Evolutionary conservation across 2,888 invertebrate genomes (phyloP), one percentile per base, ranked within the genome.

Genomic region (Drosophila mimetica): DNA sequence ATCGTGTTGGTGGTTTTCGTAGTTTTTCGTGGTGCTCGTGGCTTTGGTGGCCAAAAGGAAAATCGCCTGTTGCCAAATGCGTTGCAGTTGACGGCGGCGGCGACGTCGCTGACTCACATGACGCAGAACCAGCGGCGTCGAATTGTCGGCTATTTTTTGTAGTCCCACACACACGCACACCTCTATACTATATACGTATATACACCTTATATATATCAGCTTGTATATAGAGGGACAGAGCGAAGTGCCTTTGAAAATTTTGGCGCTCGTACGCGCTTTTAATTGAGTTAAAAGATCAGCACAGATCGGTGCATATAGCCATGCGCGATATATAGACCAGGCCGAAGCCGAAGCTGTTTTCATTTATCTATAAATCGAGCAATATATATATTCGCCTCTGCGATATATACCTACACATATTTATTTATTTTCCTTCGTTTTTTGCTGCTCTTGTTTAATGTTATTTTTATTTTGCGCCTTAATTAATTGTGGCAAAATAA

Each of bases 401-500:
- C n/a, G n/a, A n/a, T n/a, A n/a, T n/a, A n/a, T n/a, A n/a, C n/a
- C n/a, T n/a, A n/a, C n/a, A 44, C 37, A 50, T 32, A 30, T 37
- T 50, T 69, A 71, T 71, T 69, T 67, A 70, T 71, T 37, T 44
- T 30, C 30, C 32, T 7, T 57, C 46, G 66, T 36, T 39, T 39
- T 61, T 32, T 47, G 34, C 30, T 50, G 55, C 42, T 57, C 51
- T 69, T 48, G 47, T 54, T 60, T 71, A 79, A 82, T 79, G 74
- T 76, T 74, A 72, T 86, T 83, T 86, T 66, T 63, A 75, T 69
- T 69, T 67, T 81, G 66, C 71, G 80, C 71, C 80, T 80, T 75
- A 84, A 89, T 90, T 89, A 89, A 89, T 88, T 83, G 82, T 77
- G 77, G 82, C 77, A 79, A 90, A 89, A 88, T 90, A 90, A 89